Conservation (phyloP, 1,140 invertebrate genomes). For the Gyrodactylus bullatarudis region DNA sequence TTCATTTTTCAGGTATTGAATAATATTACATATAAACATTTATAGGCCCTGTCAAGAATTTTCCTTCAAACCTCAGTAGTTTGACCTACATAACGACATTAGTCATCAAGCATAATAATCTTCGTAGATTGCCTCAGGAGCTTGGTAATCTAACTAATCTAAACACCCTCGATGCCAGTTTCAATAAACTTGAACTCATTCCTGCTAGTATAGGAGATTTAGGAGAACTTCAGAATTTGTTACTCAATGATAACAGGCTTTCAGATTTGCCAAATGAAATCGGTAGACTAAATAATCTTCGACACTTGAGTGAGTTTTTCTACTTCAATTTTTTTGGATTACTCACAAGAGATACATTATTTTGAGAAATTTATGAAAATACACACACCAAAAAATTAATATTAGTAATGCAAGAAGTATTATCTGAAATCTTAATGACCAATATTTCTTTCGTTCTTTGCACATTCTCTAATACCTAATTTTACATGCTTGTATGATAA, state of each 20-base stretch:
- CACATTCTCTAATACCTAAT: no score
- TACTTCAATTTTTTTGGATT: not conserved
- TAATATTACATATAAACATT: not conserved
- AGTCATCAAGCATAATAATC: not conserved
- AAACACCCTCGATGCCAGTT: not conserved
- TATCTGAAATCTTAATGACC: no score
- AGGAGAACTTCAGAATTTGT: not conserved
- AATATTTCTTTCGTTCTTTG: no score
- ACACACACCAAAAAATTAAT: no score
- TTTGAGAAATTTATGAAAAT: no score
- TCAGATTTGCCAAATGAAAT: not conserved
- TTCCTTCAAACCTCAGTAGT: not conserved
- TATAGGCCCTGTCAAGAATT: not conserved
- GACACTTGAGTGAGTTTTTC: not conserved
- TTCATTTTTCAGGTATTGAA: not conserved
- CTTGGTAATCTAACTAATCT: not conserved
- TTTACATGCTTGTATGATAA: no score
- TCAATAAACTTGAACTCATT: conserved; percentile 2
- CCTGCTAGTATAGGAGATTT: not conserved
- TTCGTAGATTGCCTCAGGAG: not conserved
- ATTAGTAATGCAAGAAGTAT: no score
- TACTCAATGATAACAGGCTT: not conserved
- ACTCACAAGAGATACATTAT: no score
- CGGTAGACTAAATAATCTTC: not conserved
- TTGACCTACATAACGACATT: not conserved